Percentiles rank a stretch among this genome's conserved stretches.
Evolutionary conservation across 2,888 invertebrate genomes (phyloP).

Genomic region (Brenthis daphne): DNA sequence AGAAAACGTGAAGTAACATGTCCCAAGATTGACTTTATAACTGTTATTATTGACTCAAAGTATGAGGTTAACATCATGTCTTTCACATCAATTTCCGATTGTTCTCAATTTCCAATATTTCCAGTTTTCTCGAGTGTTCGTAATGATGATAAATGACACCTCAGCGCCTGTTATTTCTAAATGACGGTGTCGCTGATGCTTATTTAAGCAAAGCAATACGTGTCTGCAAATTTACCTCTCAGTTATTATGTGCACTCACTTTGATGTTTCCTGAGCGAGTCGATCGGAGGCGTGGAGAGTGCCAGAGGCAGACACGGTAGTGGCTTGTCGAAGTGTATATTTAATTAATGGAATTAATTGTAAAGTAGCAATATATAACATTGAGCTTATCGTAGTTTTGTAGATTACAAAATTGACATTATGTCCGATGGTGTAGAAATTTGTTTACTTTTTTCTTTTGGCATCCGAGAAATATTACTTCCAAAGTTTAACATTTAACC

Average conservation of each 20-base stretch:
- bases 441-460: too few relatives aligned
- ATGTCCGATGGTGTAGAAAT: too few relatives aligned
- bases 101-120: conserved; percentile 25
- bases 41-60: conserved; percentile 20
- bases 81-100: conserved; percentile 20
- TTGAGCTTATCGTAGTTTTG: background rate
- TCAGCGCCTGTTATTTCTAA: conserved; percentile 35
- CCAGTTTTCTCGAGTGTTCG: conserved; percentile 35
- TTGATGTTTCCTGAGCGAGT: conserved; percentile 14
- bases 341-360: background rate
- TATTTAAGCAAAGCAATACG: conserved; percentile 36
- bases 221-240: conserved; percentile 31
- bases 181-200: conserved; percentile 25
- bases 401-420: too few relatives aligned
- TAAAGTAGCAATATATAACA: background rate
- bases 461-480: too few relatives aligned
- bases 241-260: conserved; percentile 25
- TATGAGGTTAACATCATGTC: conserved; percentile 23
- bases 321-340: conserved; percentile 1
- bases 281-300: conserved; percentile 16
- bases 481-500: too few relatives aligned
- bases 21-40: conserved; percentile 9
- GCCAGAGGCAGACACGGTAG: background rate
- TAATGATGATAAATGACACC: conserved; percentile 42
- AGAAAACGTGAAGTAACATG: background rate